Evolutionary conservation across 2,113 vertebrate species (phyloP), one percentile per base, ranked within the genome.

Genomic region (Prunella himalayana): DNA sequence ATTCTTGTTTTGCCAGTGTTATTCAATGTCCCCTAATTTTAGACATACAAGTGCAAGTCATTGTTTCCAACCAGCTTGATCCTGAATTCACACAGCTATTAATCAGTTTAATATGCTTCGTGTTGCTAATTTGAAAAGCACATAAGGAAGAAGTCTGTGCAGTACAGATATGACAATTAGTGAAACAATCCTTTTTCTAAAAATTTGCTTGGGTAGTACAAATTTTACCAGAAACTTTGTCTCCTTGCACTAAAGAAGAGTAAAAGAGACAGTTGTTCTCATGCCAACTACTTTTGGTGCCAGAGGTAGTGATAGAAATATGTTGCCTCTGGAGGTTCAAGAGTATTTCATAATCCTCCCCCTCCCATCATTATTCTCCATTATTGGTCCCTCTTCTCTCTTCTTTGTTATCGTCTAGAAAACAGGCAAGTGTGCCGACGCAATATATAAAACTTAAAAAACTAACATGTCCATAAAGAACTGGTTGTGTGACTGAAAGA

Each of bases 71-170:
- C 94, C 51, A 90, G 94, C 82, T 95, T 96, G 95, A 96, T 97
- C 93, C 87, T 94, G 86, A 96, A 97, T 96, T 92, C 96, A 94
- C 91, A 95, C 30, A 97, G 92, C 95, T 95, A 93, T 96, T 97
- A 97, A 97, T 97, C 94, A 97, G 95, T 97, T 98, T 97, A 97
- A 96, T 97, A 97, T 96, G 96, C 94, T 97, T 97, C 35, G 0
- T 95, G 94, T 93, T 15, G 14, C 70, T 97, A 95, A 97, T 96
- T 97, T 96, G 95, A 94, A 97, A 97, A 97, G 89, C 79, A 97
- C 82, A 93, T 94, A 91, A 95, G 94, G 91, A 97, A 95, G 85
- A 91, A 94, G 96, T 80, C 97, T 97, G 97, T 89, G 80, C 94
- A 73, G 90, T 51, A 91, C 65, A 97, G 97, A 98, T 98, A 98